Evolutionary conservation across 2,113 vertebrate genomes (phyloP), one percentile per base, ranked within the genome.

Genomic region (Callipepla squamata): DNA sequence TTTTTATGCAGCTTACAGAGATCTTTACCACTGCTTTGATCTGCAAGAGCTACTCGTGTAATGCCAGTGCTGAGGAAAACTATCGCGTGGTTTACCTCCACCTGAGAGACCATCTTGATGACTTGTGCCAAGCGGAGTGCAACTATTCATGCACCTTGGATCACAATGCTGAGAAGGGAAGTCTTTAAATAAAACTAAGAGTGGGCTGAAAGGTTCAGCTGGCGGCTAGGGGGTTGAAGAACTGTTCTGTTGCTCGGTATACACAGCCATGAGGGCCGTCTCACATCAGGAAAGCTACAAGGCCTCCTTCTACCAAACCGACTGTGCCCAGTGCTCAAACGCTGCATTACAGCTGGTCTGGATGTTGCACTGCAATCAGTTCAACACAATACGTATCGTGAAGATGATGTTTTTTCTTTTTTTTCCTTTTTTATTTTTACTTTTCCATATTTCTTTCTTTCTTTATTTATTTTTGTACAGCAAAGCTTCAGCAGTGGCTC

Each of bases 1-100:
- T 72, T 91, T 85, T 87, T 78, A 51, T 72, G 68, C 59, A 19
- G 63, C 6, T 77, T n/a, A n/a, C 2, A 61, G 75, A 92, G 86
- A 73, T 82, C 79, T 85, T 87, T 83, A 67, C 50, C 42, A 48
- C 68, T 59, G 81, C 67, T 92, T 85, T 44, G 53, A 7, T 44
- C 87, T 50, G 79, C 91, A 74, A 81, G 81, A 87, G 72, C 65
- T 87, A 55, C 73, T 90, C 80, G 47, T 40, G 22, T 63, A 53
- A 59, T 28, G 68, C 62, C 75, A 91, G 2, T 17, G 21, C 79
- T 77, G 42, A 77, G 55, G 69, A 91, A 92, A 89, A 65, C 21
- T 5, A 36, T 45, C 26, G 42, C 6, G 1, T 44, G 40, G 6
- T 38, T 82, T 79, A 45, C 63, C 47, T 89, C 70, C 32, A 34